phyloP scores from a whole-genome alignment of 1,140 invertebrate genomes.

The Trichonephila clavipes region DNA sequence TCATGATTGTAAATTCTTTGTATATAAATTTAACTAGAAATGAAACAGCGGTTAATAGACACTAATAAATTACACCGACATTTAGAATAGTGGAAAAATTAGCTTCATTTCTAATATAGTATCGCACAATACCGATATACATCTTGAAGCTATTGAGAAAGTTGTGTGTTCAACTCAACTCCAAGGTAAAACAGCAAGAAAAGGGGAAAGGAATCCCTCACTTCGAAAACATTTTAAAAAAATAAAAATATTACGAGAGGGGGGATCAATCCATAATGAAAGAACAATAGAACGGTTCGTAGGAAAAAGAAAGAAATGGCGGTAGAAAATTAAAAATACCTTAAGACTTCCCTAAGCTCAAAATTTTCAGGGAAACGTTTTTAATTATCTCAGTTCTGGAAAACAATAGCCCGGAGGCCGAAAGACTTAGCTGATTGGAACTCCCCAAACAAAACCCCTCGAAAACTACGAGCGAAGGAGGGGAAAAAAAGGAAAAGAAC shows the following conservation, averaged over 20 bases:
- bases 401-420: constrained; percentile 25
- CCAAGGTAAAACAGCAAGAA: not conserved
- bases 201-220: not conserved
- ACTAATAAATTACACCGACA: too few species aligned
- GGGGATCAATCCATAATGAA: not conserved
- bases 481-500: not conserved
- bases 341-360: not conserved
- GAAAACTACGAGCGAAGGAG: not conserved
- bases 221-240: not conserved
- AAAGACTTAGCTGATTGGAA: constrained; percentile 50
- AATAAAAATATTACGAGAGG: not conserved
- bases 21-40: too few species aligned
- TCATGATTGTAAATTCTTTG: too few species aligned
- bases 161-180: too few species aligned
- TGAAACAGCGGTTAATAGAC: too few species aligned
- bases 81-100: too few species aligned
- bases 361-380: constrained; percentile 32
- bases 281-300: not conserved
- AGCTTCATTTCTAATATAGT: too few species aligned
- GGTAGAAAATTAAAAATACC: not conserved
- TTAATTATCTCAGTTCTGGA: constrained; percentile 45
- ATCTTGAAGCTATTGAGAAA: too few species aligned
- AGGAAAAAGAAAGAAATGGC: not conserved
- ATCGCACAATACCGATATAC: too few species aligned
- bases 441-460: constrained; percentile 43